phyloP scores from a whole-genome alignment of 1,140 invertebrate species.

The Amyelois transitella region DNA sequence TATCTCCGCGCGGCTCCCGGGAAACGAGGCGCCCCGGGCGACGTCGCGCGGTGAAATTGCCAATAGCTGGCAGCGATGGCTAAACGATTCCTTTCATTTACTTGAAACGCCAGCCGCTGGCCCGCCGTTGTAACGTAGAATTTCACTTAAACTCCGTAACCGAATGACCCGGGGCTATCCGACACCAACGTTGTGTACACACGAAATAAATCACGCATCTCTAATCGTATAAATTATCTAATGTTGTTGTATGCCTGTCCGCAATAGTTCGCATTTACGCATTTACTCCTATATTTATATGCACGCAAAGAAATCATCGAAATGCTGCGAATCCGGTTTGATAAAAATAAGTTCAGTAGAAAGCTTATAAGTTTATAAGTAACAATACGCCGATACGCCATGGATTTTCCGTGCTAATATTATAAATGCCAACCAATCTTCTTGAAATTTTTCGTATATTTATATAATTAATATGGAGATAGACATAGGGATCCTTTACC shows the following conservation, averaged over 20 bases:
- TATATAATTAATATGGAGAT: too few species aligned
- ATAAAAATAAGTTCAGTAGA: neutral
- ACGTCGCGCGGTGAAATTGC: slow-evolving; percentile 37
- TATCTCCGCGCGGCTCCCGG: slow-evolving; percentile 46
- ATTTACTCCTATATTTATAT: too few species aligned
- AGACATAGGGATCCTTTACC: too few species aligned
- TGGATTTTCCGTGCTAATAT: too few species aligned
- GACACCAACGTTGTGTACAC: slow-evolving; percentile 21
- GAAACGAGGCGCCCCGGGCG: slow-evolving; percentile 45
- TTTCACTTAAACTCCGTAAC: slow-evolving; percentile 41
- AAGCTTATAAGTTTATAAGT: neutral
- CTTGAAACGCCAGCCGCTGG: slow-evolving; percentile 19
- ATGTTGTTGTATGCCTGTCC: slow-evolving; percentile 18
- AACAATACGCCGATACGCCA: too few species aligned
- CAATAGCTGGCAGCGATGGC: slow-evolving; percentile 30
- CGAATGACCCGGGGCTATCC: slow-evolving; percentile 24
- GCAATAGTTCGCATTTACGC: too few species aligned
- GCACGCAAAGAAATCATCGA: slow-evolving; percentile 21
- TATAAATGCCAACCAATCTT: too few species aligned
- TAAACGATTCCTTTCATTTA: slow-evolving; percentile 43
- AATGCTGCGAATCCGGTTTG: slow-evolving; percentile 25
- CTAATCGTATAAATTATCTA: slow-evolving; percentile 21
- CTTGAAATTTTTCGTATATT: too few species aligned
- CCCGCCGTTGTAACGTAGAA: slow-evolving; percentile 31
- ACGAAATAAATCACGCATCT: slow-evolving; percentile 20